Percentiles rank a stretch among this genome's conserved stretches.
Conservation (phyloP, 2,797 vertebrate genomes). For the Neopelma chrysocephalum region DNA sequence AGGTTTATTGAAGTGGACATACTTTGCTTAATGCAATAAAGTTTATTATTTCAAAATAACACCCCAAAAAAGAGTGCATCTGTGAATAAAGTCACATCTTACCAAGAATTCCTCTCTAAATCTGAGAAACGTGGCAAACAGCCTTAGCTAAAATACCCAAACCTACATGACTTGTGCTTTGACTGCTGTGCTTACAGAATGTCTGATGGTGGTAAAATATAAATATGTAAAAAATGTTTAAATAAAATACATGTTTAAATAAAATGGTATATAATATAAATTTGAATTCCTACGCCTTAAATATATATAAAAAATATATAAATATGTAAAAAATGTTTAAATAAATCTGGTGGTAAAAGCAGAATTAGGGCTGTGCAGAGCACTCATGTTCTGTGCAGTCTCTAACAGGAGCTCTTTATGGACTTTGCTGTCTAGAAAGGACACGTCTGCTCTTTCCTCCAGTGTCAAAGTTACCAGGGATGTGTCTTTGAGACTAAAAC, state of each 20-base stretch:
- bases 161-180: background rate
- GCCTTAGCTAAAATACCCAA: background rate
- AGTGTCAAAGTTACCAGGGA: background rate
- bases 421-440: background rate
- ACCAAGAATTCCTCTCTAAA: background rate
- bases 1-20: background rate
- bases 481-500: background rate
- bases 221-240: no score
- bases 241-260: no score
- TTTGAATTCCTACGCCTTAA: no score
- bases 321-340: no score
- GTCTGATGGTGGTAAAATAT: accelerated
- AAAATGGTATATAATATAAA: no score
- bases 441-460: background rate
- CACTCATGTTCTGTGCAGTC: no score
- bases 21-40: background rate
- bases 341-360: no score
- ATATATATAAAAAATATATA: no score
- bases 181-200: background rate
- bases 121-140: background rate
- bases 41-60: background rate
- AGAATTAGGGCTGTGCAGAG: background rate
- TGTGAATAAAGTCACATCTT: background rate
- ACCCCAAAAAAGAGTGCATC: background rate
- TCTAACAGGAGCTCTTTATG: background rate